phyloP scores from a whole-genome alignment of 2,888 invertebrate species.

The Meta bourneti region DNA sequence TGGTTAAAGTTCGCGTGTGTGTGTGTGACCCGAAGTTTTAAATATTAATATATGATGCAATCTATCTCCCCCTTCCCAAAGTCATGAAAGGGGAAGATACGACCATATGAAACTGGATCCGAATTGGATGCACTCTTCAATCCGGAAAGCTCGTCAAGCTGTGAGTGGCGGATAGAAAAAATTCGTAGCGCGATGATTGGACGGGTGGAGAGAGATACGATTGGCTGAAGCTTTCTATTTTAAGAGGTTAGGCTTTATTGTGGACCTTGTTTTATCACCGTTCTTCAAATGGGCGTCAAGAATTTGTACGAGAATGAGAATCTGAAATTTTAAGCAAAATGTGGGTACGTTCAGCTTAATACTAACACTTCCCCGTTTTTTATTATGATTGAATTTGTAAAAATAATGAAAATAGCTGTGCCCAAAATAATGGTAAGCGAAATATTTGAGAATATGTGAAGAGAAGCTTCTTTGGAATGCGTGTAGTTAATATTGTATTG shows the following conservation, averaged over 20 bases:
- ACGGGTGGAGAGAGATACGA: neutral
- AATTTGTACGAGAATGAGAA: neutral
- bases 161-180: neutral
- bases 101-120: neutral
- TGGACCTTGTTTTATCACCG: neutral
- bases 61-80: too few relatives aligned
- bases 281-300: neutral
- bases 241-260: neutral
- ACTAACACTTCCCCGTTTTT: neutral
- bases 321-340: neutral
- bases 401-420: neutral
- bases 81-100: neutral
- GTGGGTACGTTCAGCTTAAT: neutral
- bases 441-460: neutral
- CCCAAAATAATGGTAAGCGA: neutral
- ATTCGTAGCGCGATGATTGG: neutral
- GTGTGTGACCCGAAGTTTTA: too few relatives aligned
- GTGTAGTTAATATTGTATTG: neutral
- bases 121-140: neutral
- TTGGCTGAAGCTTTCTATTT: neutral
- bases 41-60: too few relatives aligned
- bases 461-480: neutral
- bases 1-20: too few relatives aligned
- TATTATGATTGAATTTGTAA: neutral
- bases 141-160: neutral